Conservation (phyloP, 2,797 vertebrate species). For the Pristis pectinata region DNA sequence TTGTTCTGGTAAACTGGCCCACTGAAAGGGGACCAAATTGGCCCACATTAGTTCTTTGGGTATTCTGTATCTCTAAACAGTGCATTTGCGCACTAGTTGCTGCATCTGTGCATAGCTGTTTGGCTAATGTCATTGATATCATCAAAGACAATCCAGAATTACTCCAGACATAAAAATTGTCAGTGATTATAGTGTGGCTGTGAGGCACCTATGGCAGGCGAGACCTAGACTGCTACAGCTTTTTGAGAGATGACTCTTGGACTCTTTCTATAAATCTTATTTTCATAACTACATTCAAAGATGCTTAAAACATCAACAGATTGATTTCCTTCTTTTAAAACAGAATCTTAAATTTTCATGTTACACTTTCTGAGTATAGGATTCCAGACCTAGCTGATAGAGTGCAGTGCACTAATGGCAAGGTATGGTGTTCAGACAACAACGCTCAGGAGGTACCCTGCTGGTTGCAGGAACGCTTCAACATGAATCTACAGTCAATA, state of each 20-base stretch:
- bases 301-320: neutral
- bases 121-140: neutral
- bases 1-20: neutral
- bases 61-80: neutral
- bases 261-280: neutral
- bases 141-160: neutral
- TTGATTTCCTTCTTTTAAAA: neutral
- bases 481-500: no score
- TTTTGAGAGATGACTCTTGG: neutral
- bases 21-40: neutral
- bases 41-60: neutral
- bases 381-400: neutral
- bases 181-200: neutral
- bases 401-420: neutral
- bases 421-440: neutral
- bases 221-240: neutral
- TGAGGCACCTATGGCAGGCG: neutral
- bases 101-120: neutral
- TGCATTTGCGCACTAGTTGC: neutral
- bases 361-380: neutral
- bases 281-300: neutral
- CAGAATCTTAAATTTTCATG: neutral
- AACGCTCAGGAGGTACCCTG: no score
- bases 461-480: no score
- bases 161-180: neutral